Conservation (phyloP, 2,797 vertebrate genomes). For the Clamator glandarius region DNA sequence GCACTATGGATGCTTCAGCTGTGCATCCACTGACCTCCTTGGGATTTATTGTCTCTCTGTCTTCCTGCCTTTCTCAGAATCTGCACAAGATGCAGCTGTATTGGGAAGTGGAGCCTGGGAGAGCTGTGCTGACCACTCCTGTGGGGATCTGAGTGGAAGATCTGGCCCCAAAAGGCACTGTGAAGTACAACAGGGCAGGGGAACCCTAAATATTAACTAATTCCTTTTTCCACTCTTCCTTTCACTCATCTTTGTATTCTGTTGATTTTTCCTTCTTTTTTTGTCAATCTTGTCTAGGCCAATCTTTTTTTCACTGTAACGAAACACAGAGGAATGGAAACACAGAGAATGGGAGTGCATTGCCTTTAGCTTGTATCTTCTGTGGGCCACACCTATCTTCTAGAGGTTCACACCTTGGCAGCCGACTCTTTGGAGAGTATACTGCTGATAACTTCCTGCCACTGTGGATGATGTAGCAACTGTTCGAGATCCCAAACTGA, state of each 20-base stretch:
- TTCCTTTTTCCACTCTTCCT: not conserved
- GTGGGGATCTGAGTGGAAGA: not conserved
- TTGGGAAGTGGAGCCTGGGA: not conserved
- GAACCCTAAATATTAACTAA: not conserved
- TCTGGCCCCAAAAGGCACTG: not conserved
- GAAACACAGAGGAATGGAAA: not conserved
- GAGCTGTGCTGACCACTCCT: not conserved
- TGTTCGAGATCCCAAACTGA: not conserved
- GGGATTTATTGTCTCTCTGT: constrained; percentile 52
- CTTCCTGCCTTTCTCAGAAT: constrained; percentile 18
- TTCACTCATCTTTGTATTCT: not conserved
- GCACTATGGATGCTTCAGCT: not conserved
- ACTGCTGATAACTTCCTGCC: not conserved
- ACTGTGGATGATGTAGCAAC: not conserved
- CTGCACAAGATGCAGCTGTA: not conserved
- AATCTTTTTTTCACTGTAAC: not conserved
- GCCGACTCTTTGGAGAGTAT: not conserved
- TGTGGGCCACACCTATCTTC: not conserved
- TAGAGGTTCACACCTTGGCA: not conserved
- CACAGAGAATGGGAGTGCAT: not conserved
- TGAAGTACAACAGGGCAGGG: not conserved
- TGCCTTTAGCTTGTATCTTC: not conserved
- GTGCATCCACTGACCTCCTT: constrained; percentile 5
- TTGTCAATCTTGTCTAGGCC: not conserved
- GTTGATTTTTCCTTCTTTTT: not conserved